A percentile compares a stretch with the other conserved stretches of the same genome.
phyloP scores from a whole-genome alignment of 2,797 vertebrate genomes.

The Vespertilio murinus region DNA sequence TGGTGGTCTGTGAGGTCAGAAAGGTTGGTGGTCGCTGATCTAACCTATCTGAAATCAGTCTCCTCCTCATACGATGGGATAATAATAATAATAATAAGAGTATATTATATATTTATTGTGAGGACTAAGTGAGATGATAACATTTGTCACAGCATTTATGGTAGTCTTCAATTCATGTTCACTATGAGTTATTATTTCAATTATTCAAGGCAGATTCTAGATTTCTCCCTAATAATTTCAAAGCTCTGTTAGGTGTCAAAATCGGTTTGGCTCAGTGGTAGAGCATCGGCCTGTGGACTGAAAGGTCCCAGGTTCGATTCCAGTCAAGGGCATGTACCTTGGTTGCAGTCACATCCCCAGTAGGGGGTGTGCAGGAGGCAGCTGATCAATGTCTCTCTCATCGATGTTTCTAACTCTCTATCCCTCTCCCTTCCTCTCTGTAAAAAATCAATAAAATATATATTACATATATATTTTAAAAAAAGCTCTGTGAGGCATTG shows the following conservation, averaged over 20 bases:
- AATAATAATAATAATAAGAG: neutral
- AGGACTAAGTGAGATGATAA: neutral
- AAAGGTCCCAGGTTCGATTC: too few relatives aligned
- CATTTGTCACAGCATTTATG: neutral
- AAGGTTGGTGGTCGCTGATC: neutral
- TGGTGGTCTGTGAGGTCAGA: too few relatives aligned
- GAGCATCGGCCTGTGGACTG: too few relatives aligned
- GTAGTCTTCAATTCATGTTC: neutral
- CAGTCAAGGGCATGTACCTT: too few relatives aligned
- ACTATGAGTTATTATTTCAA: neutral
- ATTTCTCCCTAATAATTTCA: neutral
- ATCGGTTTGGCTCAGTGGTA: too few relatives aligned
- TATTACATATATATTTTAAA: too few relatives aligned
- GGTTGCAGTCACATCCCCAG: too few relatives aligned
- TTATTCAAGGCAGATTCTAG: neutral
- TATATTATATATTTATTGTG: neutral
- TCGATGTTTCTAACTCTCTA: too few relatives aligned
- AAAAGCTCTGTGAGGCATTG: conserved; percentile 13
- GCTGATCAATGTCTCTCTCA: too few relatives aligned
- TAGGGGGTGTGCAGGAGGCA: too few relatives aligned
- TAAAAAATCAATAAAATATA: too few relatives aligned
- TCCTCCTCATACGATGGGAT: neutral
- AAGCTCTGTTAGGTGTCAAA: conserved; percentile 44
- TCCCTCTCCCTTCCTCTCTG: too few relatives aligned
- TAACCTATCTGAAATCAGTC: neutral